Evolutionary conservation across 2,113 vertebrate species (phyloP), one percentile per base, ranked within the genome.

Genomic region (Perca schrenkii): DNA sequence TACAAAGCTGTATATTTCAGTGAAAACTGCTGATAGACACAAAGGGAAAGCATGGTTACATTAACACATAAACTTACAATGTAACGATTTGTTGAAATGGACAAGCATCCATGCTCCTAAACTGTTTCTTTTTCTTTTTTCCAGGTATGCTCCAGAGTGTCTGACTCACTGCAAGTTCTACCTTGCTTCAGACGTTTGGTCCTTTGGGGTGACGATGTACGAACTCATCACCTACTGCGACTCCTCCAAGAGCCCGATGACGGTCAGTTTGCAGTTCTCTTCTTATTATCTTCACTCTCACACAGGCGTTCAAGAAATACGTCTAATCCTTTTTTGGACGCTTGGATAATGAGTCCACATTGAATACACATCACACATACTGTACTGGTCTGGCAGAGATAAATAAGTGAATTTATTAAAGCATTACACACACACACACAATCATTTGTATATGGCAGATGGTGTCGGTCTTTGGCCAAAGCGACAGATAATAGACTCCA

Each of bases 101-200:
- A 8, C n/a, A 14, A 11, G n/a, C 52, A 8, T 25, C 47, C 3
- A 46, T 57, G 21, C 13, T 28, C 1, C 11, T 31, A 0, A 36
- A 25, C 47, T 19, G 3, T 8, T 14, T 36, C 83, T 8, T 80
- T 28, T 10, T 47, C 2, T 65, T 65, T 76, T 22, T 71, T 15
- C 21, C 80, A 99, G 98, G 98, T 99, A 99, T 2, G 98, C 98
- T 14, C 98, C 97, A 0, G 98, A 99, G 79, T 99, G 98, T 87
- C 85, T 99, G 93, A 95, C 97, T 2, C 96, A 96, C 82, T 96
- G 97, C 54, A 99, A 99, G 77, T 99, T 99, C 80, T 99, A 99
- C 85, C 96, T 96, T 0, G 98, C 98, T 6, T 99, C 98, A 0
- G 98, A 99, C 0, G 98, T 99, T 52, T 99, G 98, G 98, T 99